A percentile compares a stretch with the other conserved stretches of the same genome.
phyloP scores from a whole-genome alignment of 2,113 vertebrate species.

The Anolis carolinensis region DNA sequence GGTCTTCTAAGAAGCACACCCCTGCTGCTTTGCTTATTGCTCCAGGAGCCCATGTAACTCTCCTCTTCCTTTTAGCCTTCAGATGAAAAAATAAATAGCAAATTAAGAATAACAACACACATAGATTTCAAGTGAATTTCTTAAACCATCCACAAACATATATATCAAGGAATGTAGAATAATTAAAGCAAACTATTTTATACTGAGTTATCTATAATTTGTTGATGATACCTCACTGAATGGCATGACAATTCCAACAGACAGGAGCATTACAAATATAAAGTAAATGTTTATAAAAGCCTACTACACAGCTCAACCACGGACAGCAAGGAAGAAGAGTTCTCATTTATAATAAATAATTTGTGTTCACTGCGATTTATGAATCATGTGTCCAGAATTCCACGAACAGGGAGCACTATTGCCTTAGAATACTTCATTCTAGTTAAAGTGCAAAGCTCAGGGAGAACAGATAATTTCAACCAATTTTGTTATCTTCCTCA shows the following conservation, averaged over 20 bases:
- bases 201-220: not conserved
- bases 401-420: not conserved
- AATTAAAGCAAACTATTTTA: not conserved
- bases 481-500: too few species aligned
- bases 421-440: not conserved
- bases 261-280: not conserved
- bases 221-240: not conserved
- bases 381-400: not conserved
- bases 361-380: too few species aligned
- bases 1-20: constrained; percentile 57
- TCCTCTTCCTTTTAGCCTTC: constrained; percentile 86
- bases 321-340: not conserved
- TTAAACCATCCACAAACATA: not conserved
- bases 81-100: constrained; percentile 34
- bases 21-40: constrained; percentile 75
- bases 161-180: not conserved
- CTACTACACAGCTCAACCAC: not conserved
- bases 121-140: not conserved
- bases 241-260: not conserved
- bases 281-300: not conserved
- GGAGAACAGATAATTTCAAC: too few species aligned
- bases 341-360: not conserved
- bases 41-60: constrained; percentile 91
- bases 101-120: not conserved
- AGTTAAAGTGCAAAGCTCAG: not conserved